Conservation (phyloP, 2,113 vertebrate species). For the Aviceda subcristata region DNA sequence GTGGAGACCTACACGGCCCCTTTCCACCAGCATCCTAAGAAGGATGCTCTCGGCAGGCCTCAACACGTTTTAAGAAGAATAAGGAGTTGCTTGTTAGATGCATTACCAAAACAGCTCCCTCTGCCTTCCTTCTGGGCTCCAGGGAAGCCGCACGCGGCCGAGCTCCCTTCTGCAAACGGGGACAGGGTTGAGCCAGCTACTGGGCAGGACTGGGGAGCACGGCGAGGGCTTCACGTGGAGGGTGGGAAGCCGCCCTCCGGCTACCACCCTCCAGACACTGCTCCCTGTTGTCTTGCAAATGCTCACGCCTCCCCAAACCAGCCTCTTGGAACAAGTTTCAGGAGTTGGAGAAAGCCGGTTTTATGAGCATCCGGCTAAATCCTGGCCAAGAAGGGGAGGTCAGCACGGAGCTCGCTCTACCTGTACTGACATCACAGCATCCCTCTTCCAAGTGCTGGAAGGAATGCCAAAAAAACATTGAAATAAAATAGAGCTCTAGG, state of each 20-base stretch:
- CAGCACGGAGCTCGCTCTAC: not conserved
- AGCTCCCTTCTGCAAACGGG: not conserved
- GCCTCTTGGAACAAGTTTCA: not conserved
- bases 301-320: not conserved
- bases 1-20: not conserved
- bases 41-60: not conserved
- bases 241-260: not conserved
- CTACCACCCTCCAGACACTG: not conserved
- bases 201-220: not conserved
- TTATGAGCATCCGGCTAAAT: not conserved
- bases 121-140: not conserved
- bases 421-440: not conserved
- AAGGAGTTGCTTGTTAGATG: too few species aligned
- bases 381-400: not conserved
- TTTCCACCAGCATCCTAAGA: not conserved
- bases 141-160: not conserved
- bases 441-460: not conserved
- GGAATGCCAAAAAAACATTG: not conserved
- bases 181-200: not conserved
- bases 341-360: not conserved
- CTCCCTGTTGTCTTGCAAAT: not conserved
- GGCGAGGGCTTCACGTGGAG: fast-evolving
- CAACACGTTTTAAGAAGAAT: not conserved
- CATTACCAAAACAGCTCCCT: not conserved
- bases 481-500: not conserved